phyloP scores from a whole-genome alignment of 2,888 invertebrate genomes.

The Cristatella mucedo region DNA sequence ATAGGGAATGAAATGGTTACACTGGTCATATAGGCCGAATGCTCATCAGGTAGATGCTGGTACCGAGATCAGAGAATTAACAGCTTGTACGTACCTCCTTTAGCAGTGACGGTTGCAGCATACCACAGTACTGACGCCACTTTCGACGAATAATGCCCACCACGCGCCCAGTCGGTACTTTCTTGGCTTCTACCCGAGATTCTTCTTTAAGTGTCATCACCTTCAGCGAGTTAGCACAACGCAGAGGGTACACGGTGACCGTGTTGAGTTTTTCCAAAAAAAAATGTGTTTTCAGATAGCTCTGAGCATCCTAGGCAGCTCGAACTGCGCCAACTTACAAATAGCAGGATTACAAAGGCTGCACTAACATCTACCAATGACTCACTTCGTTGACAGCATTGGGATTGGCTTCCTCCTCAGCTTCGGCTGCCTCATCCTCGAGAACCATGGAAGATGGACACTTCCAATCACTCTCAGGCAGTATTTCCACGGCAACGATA shows the following conservation, averaged over 20 bases:
- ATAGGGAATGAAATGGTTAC: no score
- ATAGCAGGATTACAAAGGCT: conserved; percentile 1
- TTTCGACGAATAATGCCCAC: conserved; percentile 91
- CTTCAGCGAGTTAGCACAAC: conserved; percentile 20
- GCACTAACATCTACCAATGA: conserved; percentile 15
- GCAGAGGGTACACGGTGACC: no score
- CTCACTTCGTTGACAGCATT: conserved; percentile 15
- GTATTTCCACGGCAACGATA: conserved; percentile 69
- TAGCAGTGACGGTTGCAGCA: conserved; percentile 60
- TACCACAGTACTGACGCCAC: conserved; percentile 95
- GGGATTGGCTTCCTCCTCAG: conserved; percentile 37
- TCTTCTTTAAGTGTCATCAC: conserved; percentile 10
- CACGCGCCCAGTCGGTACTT: conserved; percentile 53
- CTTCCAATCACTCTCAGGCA: conserved; percentile 76
- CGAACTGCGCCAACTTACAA: neutral
- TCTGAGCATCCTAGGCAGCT: no score
- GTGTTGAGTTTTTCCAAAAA: no score
- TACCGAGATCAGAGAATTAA: no score
- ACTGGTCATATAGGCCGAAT: no score
- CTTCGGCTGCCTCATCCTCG: conserved; percentile 27
- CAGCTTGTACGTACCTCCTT: conserved; percentile 31
- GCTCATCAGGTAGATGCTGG: no score
- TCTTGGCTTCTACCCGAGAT: conserved; percentile 12
- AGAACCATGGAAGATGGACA: conserved; percentile 56
- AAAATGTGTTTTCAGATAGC: no score